Evolutionary conservation across 1,140 invertebrate genomes (phyloP).

Genomic region (Argopecten irradians): DNA sequence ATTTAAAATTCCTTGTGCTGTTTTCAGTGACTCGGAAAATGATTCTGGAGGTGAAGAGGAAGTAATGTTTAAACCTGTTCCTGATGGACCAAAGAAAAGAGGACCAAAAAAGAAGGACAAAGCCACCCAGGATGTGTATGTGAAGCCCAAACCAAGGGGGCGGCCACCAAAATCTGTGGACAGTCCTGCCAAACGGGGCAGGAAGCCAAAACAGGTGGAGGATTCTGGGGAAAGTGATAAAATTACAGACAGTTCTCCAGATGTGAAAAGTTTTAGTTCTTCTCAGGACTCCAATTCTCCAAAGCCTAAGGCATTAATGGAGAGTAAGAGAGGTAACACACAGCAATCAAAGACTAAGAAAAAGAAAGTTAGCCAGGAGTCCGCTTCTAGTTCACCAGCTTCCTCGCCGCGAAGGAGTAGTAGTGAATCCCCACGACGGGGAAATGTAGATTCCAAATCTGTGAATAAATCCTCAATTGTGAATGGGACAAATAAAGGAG

Average conservation of each 20-base stretch:
- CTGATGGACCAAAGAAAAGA: background rate
- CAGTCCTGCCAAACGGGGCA: background rate
- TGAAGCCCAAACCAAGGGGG: conserved; percentile 35
- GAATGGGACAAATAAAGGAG: conserved; percentile 35
- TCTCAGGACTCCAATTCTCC: conserved; percentile 29
- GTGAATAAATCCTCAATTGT: conserved; percentile 32
- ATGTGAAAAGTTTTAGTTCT: conserved; percentile 29
- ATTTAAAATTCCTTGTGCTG: background rate
- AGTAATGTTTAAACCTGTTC: background rate
- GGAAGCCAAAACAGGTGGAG: conserved; percentile 15
- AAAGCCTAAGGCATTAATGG: conserved; percentile 30
- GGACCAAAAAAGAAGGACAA: conserved; percentile 36
- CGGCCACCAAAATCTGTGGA: conserved; percentile 5
- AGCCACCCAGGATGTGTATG: conserved; percentile 43
- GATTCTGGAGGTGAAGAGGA: conserved; percentile 25
- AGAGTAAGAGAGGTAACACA: conserved; percentile 31
- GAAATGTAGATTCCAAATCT: conserved; percentile 30
- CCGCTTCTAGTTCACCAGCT: conserved; percentile 26
- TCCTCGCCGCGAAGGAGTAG: conserved; percentile 31
- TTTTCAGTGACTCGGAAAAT: background rate
- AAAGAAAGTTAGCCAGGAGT: conserved; percentile 30
- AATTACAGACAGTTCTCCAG: conserved; percentile 36
- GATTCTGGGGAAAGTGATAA: conserved; percentile 33
- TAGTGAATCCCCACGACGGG: conserved; percentile 24
- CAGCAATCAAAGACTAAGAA: conserved; percentile 24